A percentile compares a stretch with the other conserved stretches of the same genome.
These are phyloP conservation scores for Pomatorhinus ruficollis DNA, from an alignment of 2,113 vertebrate genomes.

Conservation along the genomic window DNA sequence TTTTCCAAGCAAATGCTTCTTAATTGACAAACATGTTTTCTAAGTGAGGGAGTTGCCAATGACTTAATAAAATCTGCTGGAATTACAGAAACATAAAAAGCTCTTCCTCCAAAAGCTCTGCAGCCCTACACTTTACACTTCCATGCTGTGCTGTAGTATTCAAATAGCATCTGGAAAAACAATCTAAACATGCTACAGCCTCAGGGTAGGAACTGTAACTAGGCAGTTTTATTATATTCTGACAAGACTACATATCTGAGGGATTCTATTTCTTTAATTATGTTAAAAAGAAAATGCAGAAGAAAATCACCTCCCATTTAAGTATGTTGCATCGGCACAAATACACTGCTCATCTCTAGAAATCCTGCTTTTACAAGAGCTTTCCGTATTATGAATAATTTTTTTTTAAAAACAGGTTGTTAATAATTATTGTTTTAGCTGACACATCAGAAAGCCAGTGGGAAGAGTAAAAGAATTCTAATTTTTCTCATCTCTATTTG, in stretches of 20 bases:
- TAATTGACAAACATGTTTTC: background rate
- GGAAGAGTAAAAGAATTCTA: background rate
- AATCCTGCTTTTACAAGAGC: background rate
- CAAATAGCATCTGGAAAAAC: background rate
- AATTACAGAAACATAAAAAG: background rate
- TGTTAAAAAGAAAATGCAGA: background rate
- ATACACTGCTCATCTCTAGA: background rate
- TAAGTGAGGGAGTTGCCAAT: background rate
- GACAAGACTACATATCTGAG: background rate
- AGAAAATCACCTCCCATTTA: background rate
- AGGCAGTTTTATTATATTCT: background rate
- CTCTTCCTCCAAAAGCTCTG: background rate
- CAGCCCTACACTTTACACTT: background rate
- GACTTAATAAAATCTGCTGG: background rate
- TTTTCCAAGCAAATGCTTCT: background rate
- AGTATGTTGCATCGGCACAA: background rate
- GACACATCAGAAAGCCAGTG: background rate
- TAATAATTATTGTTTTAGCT: background rate
- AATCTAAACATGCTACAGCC: background rate
- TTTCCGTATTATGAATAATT: background rate
- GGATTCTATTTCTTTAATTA: background rate
- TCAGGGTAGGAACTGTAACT: background rate
- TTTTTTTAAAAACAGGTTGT: background rate
- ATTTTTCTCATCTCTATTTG: background rate
- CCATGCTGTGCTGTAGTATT: background rate